A percentile compares a stretch with the other conserved stretches of the same genome.
Conservation (phyloP, 1,140 invertebrate species). For the Odontomachus brunneus region DNA sequence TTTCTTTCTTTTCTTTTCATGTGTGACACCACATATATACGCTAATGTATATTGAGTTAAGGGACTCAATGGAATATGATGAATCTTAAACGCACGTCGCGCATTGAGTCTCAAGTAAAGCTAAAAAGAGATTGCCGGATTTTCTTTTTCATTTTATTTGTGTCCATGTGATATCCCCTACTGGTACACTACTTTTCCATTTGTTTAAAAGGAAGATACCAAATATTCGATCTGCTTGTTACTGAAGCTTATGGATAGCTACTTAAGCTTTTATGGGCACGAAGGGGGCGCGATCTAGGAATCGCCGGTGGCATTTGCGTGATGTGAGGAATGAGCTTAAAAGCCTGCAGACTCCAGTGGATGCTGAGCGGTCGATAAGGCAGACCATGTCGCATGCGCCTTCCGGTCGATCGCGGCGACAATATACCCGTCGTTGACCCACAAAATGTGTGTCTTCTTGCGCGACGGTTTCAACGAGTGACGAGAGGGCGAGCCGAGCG, state of each 20-base stretch:
- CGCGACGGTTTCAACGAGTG: not conserved
- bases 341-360: slow-evolving; percentile 10
- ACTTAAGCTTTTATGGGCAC: not conserved
- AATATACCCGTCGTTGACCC: slow-evolving; percentile 38
- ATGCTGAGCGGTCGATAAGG: slow-evolving; percentile 69
- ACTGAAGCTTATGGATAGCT: too few species aligned
- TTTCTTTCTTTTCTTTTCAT: not conserved
- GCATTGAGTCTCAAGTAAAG: not conserved
- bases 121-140: not conserved
- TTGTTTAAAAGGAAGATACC: not conserved
- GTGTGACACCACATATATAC: not conserved
- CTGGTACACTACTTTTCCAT: not conserved
- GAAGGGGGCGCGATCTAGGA: slow-evolving; percentile 59
- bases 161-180: not conserved
- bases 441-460: slow-evolving; percentile 33
- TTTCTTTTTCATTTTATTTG: not conserved
- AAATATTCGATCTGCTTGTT: not conserved
- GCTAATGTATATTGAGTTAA: not conserved
- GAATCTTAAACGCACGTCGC: not conserved
- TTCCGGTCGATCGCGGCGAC: slow-evolving; percentile 1
- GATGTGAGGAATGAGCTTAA: slow-evolving; percentile 33
- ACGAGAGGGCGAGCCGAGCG: not conserved
- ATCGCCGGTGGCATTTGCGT: slow-evolving; percentile 3
- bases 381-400: slow-evolving; percentile 11
- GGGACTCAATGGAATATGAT: not conserved